Evolutionary conservation across 2,888 invertebrate species (phyloP).

Genomic region (Piscicola geometra): DNA sequence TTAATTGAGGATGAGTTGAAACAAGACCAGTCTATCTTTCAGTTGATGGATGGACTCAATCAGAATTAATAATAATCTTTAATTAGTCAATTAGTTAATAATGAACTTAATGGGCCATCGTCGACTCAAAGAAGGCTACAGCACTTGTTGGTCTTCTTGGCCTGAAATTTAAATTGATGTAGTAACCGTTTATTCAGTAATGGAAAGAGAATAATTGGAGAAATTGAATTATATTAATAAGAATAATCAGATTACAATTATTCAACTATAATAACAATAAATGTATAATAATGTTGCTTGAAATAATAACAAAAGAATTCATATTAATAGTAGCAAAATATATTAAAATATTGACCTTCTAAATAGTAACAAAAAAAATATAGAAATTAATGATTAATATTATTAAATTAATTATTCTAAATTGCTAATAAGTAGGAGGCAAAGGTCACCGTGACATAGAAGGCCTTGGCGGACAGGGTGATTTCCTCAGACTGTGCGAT

Average conservation of each 20-base stretch:
- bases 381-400: background rate
- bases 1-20: no score
- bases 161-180: constrained; percentile 11
- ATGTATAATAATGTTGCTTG: no score
- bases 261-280: no score
- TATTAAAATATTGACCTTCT: background rate
- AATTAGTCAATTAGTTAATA: background rate
- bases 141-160: constrained; percentile 37
- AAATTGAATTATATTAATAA: no score
- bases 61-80: background rate
- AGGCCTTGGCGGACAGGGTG: constrained; percentile 33
- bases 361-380: background rate
- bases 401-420: no score
- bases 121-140: constrained; percentile 28
- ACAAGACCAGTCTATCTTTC: no score
- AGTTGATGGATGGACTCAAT: background rate
- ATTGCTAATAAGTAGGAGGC: no score
- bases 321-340: background rate
- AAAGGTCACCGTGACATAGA: constrained; percentile 36
- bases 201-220: no score
- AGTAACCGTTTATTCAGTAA: no score
- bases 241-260: no score
- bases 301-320: no score
- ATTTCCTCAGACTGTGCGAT: constrained; percentile 34
- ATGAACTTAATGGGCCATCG: no score